Percentiles rank a stretch among this genome's conserved stretches.
Conservation (phyloP, 2,797 vertebrate species). For the Lithobates pipiens region DNA sequence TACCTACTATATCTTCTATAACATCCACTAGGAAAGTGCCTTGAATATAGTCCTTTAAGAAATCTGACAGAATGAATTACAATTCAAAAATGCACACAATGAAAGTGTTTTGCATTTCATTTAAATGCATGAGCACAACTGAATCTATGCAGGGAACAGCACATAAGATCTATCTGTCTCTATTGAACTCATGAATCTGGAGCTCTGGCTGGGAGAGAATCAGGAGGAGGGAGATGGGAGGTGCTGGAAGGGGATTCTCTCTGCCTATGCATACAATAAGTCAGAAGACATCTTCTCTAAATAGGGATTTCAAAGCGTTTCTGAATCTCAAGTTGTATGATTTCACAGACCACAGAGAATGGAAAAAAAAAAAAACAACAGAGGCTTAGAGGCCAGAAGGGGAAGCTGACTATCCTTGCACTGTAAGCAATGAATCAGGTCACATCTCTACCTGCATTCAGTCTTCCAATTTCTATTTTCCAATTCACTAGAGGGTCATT, state of each 20-base stretch:
- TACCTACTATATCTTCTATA: constrained; percentile 25
- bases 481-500: constrained; percentile 40
- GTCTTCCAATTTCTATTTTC: constrained; percentile 29
- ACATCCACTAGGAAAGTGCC: constrained; percentile 23
- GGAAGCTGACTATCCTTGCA: constrained; percentile 38
- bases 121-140: constrained; percentile 59
- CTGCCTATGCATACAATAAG: constrained; percentile 55
- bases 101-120: constrained; percentile 59
- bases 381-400: constrained; percentile 40
- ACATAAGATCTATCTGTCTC: constrained; percentile 55
- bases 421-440: constrained; percentile 22
- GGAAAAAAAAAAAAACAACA: background rate
- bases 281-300: constrained; percentile 37
- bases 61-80: constrained; percentile 52
- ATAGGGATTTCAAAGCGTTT: constrained; percentile 46
- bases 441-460: constrained; percentile 22
- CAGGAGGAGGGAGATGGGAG: constrained; percentile 44
- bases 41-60: constrained; percentile 49
- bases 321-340: constrained; percentile 49
- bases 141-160: constrained; percentile 55
- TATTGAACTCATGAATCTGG: constrained; percentile 58
- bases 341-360: constrained; percentile 22
- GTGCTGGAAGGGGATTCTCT: constrained; percentile 55
- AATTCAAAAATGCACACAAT: constrained; percentile 51
- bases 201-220: constrained; percentile 53